Percentiles rank a stretch among this genome's conserved stretches.
These are phyloP conservation scores for Brienomyrus brachyistius DNA, from an alignment of 2,113 vertebrate species.

Conservation along the genomic window DNA sequence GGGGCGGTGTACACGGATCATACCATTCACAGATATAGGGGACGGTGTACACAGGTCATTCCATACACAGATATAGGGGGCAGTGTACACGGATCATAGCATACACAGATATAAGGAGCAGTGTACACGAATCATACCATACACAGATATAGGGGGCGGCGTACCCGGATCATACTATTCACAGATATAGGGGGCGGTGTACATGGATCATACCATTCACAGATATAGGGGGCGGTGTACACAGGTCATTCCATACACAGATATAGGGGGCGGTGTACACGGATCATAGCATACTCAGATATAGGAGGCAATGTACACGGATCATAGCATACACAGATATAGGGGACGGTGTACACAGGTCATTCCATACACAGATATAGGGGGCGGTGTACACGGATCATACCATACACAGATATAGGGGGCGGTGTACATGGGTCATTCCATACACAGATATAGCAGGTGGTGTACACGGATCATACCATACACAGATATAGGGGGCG, in stretches of 20 bases:
- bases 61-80: not conserved
- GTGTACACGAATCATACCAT: not conserved
- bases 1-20: too few relatives aligned
- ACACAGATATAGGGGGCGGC: not conserved
- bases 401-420: not conserved
- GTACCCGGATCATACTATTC: not conserved
- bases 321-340: not conserved
- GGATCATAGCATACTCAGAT: not conserved
- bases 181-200: not conserved
- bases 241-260: too few relatives aligned
- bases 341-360: not conserved
- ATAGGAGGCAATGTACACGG: not conserved
- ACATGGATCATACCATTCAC: not conserved
- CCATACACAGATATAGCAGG: not conserved
- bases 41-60: not conserved
- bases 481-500: not conserved
- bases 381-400: not conserved
- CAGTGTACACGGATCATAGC: not conserved
- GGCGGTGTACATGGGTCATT: not conserved
- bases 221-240: not conserved
- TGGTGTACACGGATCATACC: too few relatives aligned
- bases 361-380: not conserved
- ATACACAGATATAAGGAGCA: not conserved
- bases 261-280: not conserved
- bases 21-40: not conserved